Base-by-base conservation (phyloP, 1,140 invertebrate genomes). In the Zaprionus africanus region DNA sequence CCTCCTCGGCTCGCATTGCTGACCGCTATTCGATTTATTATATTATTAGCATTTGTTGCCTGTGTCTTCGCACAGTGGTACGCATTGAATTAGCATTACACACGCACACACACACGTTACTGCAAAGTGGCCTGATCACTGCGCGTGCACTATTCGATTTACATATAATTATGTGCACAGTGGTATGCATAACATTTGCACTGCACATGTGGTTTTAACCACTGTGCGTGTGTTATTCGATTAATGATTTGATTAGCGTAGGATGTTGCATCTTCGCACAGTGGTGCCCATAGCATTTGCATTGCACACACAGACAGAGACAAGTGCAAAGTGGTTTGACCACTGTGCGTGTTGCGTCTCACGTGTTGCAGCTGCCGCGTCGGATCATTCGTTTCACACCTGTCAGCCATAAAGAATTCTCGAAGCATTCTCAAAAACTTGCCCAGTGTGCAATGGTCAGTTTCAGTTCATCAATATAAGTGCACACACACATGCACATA, bases 181-280 rank as follows among this genome's bases (percentile, higher is more conserved):
- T 88, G 84, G 81, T 54, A 17, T 60, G 51, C 65, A 34, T 46
- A 22, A 12, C 19, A 63, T 31, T 31, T 22, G 22, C 22, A 22
- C 2, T 22, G 22, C 22, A 1, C 22, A 22, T 22, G 22, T 22
- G 22, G 22, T 2, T 22, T 22, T 31, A 0, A 34, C 31, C 9
- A 34, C 31, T 34, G 31, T 34, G 31, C 9, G 9, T 34, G 31
- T 72, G 76, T 71, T 81, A 77, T 88, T 87, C 84, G 80, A 87
- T 87, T 88, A 83, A 87, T 87, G 87, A 87, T 87, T 83, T 83
- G 83, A 88, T 87, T 88, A 88, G 84, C 84, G 85, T 85, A 85
- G 67, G 46, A 56, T 82, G 65, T 57, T 65, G 49, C 68, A 54
- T 34, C 36, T 56, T 59, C 26, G 65, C 34, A 87, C 83, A 78